Percentiles rank a stretch among this genome's conserved stretches.
Conservation (phyloP, 2,113 vertebrate genomes). For the Erythrocercus mccallii region DNA sequence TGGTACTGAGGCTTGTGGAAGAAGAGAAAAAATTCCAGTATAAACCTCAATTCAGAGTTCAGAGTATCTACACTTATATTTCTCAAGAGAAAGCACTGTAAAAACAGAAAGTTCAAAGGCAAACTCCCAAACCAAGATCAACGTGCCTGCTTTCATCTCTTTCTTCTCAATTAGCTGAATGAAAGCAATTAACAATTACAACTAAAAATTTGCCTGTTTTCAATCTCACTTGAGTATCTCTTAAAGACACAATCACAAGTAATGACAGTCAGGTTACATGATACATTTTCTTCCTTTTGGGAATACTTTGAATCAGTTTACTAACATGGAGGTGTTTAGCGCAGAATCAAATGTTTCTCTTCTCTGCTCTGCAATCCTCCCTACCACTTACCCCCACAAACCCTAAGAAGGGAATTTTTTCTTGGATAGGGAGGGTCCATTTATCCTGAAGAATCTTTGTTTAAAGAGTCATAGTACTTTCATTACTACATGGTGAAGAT, state of each 20-base stretch:
- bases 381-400: neutral
- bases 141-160: neutral
- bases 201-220: neutral
- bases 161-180: neutral
- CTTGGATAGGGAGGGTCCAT: neutral
- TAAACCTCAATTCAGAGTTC: neutral
- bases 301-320: neutral
- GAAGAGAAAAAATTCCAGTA: neutral
- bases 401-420: neutral
- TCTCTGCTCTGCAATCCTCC: neutral
- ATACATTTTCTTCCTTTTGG: neutral
- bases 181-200: neutral
- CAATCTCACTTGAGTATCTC: neutral
- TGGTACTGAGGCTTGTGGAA: neutral
- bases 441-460: neutral
- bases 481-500: neutral
- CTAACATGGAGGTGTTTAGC: rapidly evolving
- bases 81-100: neutral
- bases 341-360: neutral
- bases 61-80: neutral
- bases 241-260: neutral
- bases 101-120: neutral
- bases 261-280: rapidly evolving
- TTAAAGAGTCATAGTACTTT: neutral
- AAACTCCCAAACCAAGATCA: neutral